Evolutionary conservation across 2,888 invertebrate genomes (phyloP), one percentile per base, ranked within the genome.

Genomic region (Lacanobia oleracea): DNA sequence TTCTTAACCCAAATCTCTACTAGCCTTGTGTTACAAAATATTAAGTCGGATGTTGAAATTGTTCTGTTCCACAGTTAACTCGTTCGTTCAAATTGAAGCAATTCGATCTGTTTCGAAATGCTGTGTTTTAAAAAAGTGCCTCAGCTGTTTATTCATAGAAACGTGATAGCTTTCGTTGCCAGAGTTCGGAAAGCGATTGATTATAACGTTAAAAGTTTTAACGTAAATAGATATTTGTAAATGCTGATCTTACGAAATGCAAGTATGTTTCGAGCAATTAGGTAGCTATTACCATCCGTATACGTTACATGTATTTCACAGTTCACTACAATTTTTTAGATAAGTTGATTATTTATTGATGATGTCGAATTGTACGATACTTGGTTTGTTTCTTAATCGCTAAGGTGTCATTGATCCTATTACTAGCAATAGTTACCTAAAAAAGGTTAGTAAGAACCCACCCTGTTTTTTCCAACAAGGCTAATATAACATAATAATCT

Each of bases 41-140:
- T 81, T 84, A 85, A 84, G 84, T 82, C 76, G 73, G 74, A 84
- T 86, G 80, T 84, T 64, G 71, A 76, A 74, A 73, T 54, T 70
- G 14, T 40, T 53, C 77, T 72, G 59, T 54, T 79, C 70, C 77
- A 74, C 75, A 59, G 71, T 67, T 60, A 70, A 63, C 76, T 67
- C 75, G 78, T 80, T 85, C 80, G 21, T 73, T 81, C 82, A 87
- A 90, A 89, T 90, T 89, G 84, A 91, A 84, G 89, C 83, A 88
- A 89, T 85, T 81, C 83, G 82, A 89, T 85, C 79, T 65, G 69
- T 79, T 79, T 81, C 80, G 83, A 88, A 89, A 89, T 87, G 65
- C 62, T 27, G 53, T 84, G 85, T 81, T 85, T 83, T 71, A 87
- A 82, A 85, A 85, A 85, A 82, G 67, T 67, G 76, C 85, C 79